These are phyloP conservation scores for Epinephelus coioides DNA, from an alignment of 2,797 vertebrate genomes.

Conservation along the genomic window DNA sequence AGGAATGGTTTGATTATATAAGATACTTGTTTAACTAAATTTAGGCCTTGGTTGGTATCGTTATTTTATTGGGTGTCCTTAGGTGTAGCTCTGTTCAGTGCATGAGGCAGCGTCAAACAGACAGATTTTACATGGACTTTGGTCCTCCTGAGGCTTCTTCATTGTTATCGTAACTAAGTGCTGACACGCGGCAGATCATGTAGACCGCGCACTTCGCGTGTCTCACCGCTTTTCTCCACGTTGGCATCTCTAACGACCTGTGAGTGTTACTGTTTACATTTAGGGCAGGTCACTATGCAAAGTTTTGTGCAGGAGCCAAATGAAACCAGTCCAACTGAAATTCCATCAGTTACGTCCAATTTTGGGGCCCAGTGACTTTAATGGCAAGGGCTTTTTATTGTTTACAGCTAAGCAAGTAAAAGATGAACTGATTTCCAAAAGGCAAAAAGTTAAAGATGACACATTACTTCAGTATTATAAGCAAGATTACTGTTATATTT, in stretches of 20 bases:
- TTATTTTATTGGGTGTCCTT: not conserved
- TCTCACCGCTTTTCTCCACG: constrained; percentile 21
- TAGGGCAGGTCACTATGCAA: constrained; percentile 4
- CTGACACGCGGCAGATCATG: too few species aligned
- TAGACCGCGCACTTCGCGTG: not conserved
- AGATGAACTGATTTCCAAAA: too few species aligned
- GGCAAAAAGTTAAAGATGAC: too few species aligned
- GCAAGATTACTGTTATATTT: too few species aligned
- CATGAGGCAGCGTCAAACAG: not conserved
- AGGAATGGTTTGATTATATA: not conserved
- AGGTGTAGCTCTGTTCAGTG: not conserved
- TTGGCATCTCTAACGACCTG: constrained; percentile 4
- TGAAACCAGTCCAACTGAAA: not conserved
- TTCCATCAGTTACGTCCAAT: too few species aligned
- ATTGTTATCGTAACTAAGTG: not conserved
- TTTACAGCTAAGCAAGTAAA: too few species aligned
- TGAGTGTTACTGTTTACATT: constrained; percentile 39
- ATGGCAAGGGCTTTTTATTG: not conserved
- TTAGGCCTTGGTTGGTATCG: not conserved
- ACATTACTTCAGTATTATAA: too few species aligned
- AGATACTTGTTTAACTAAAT: not conserved
- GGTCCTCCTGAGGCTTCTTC: not conserved
- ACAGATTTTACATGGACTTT: not conserved
- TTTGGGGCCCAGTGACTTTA: not conserved
- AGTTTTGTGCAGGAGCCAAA: not conserved